Evolutionary conservation across 2,797 vertebrate species (phyloP).

Genomic region (Octomys mimax): DNA sequence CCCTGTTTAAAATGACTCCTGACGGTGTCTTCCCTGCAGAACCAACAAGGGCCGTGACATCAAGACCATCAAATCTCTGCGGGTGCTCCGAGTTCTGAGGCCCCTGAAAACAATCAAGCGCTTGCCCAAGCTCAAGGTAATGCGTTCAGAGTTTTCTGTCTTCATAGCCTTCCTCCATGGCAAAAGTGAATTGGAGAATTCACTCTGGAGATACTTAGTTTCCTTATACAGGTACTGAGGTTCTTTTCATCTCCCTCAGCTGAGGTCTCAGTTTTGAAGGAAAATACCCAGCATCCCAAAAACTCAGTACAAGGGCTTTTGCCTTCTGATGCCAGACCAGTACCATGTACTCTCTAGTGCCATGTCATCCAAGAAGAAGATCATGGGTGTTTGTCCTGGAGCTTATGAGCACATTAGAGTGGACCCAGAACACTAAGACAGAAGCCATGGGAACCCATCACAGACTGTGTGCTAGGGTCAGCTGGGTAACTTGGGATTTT

Average conservation of each 20-base stretch:
- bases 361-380: neutral
- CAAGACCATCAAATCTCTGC: constrained; percentile 99
- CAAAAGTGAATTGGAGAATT: neutral
- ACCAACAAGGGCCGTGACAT: constrained; percentile 98
- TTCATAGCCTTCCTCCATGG: neutral
- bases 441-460: neutral
- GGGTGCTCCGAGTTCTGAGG: constrained; percentile 96
- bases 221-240: neutral
- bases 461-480: neutral
- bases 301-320: neutral
- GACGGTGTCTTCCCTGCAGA: constrained; percentile 87
- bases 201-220: neutral
- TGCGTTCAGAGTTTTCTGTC: accelerated
- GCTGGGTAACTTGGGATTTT: neutral
- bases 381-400: neutral
- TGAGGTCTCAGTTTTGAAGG: constrained; percentile 34
- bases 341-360: neutral
- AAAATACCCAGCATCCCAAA: neutral
- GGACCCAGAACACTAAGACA: neutral
- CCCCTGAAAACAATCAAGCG: constrained; percentile 99
- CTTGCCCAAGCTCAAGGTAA: constrained; percentile 98
- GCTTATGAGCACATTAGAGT: neutral
- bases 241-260: neutral
- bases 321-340: neutral
- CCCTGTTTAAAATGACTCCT: neutral